These are phyloP conservation scores for Lasioglossum oenotherae DNA, from an alignment of 2,888 invertebrate genomes.

Conservation along the genomic window DNA sequence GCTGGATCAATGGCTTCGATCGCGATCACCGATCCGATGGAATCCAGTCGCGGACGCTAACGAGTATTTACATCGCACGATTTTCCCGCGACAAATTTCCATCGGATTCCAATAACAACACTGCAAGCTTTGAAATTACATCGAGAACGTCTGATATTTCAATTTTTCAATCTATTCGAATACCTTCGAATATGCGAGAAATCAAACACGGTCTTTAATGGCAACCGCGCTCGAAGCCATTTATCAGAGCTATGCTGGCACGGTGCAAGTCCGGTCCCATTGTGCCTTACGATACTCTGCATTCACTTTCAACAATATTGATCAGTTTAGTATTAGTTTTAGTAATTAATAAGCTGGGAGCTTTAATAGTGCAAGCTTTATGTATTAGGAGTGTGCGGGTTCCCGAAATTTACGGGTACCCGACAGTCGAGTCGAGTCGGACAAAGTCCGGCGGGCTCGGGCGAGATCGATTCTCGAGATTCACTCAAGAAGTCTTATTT, in stretches of 20 bases:
- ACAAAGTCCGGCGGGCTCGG: too few species aligned
- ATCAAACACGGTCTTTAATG: too few species aligned
- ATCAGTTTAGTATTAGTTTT: neutral
- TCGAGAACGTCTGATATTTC: neutral
- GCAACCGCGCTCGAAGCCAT: slow-evolving; percentile 39
- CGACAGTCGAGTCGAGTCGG: too few species aligned
- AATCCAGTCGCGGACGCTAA: neutral
- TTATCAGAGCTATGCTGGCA: slow-evolving; percentile 26
- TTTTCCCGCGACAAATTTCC: neutral
- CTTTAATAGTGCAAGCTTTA: neutral
- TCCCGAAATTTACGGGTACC: too few species aligned
- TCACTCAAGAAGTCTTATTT: too few species aligned
- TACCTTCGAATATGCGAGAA: neutral
- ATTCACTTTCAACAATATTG: neutral
- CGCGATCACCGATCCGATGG: slow-evolving; percentile 28
- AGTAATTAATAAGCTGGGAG: neutral
- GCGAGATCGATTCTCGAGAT: too few species aligned
- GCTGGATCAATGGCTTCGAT: slow-evolving; percentile 36
- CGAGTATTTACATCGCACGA: slow-evolving; percentile 25
- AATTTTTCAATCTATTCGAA: neutral
- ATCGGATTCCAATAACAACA: neutral
- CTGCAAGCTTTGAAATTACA: neutral
- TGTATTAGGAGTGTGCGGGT: too few species aligned
- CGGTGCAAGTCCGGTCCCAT: slow-evolving; percentile 37
- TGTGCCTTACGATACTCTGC: neutral